Conservation (phyloP, 1,140 invertebrate genomes). For the Ips nitidus region DNA sequence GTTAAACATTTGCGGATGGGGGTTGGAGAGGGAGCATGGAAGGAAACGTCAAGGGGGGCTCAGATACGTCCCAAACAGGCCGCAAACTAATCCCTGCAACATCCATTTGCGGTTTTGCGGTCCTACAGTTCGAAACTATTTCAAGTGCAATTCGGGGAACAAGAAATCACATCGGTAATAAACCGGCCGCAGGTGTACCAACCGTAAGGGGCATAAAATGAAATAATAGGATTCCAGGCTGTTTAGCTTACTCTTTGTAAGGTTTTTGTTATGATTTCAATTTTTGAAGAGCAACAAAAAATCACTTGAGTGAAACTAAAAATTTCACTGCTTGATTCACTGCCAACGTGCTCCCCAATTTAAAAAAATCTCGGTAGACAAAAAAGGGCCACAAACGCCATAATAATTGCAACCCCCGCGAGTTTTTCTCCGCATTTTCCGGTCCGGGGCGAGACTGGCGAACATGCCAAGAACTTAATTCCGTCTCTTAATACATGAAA, state of each 20-base stretch:
- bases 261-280: too few relatives aligned
- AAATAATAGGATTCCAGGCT: constrained; percentile 32
- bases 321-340: too few relatives aligned
- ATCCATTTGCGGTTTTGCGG: constrained; percentile 34
- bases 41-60: not conserved
- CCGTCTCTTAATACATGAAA: not conserved
- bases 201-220: constrained; percentile 23
- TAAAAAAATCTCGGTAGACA: too few relatives aligned
- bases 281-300: too few relatives aligned
- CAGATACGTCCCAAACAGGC: constrained; percentile 23
- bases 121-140: constrained; percentile 27
- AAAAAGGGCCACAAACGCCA: too few relatives aligned
- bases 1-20: not conserved
- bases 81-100: constrained; percentile 30
- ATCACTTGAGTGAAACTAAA: too few relatives aligned
- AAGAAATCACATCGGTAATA: constrained; percentile 37
- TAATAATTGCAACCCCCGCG: too few relatives aligned
- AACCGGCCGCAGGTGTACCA: constrained; percentile 32
- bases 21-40: not conserved
- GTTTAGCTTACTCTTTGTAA: not conserved
- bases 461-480: not conserved
- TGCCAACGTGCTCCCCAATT: too few relatives aligned
- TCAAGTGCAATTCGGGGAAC: constrained; percentile 34
- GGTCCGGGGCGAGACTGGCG: too few relatives aligned
- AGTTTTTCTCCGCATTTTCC: too few relatives aligned